Percentiles rank a stretch among this genome's conserved stretches.
These are phyloP conservation scores for Pangasius sanitwongsei DNA, from an alignment of 2,797 vertebrate species.

Conservation along the genomic window DNA sequence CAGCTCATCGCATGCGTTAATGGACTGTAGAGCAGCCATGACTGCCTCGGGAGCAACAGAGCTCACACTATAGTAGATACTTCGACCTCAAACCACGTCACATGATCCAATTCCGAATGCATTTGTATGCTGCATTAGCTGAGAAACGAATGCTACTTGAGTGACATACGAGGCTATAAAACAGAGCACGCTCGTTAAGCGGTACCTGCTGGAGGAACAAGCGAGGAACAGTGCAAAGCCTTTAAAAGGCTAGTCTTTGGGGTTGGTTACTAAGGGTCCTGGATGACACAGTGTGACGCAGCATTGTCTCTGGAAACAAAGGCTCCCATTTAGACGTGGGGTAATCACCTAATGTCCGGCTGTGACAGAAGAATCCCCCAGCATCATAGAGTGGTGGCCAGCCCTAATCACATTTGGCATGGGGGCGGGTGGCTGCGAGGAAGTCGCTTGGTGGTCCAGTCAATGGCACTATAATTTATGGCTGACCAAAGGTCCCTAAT, in stretches of 20 bases:
- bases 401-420: conserved; percentile 63
- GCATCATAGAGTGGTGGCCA: conserved; percentile 68
- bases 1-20: conserved; percentile 18
- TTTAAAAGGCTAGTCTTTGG: conserved; percentile 69
- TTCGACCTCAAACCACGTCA: not conserved
- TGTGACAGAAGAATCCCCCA: conserved; percentile 57
- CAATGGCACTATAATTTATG: conserved; percentile 74
- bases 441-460: conserved; percentile 70
- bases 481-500: conserved; percentile 41
- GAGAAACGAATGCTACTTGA: conserved; percentile 62
- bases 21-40: conserved; percentile 32
- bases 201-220: conserved; percentile 70
- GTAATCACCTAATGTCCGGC: conserved; percentile 72
- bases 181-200: conserved; percentile 69
- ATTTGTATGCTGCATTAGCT: conserved; percentile 41
- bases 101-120: not conserved
- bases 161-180: conserved; percentile 63
- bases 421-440: conserved; percentile 63
- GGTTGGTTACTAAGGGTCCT: conserved; percentile 72
- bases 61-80: not conserved
- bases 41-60: not conserved
- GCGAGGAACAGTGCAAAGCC: conserved; percentile 51
- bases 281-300: conserved; percentile 71
- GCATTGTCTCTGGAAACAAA: conserved; percentile 76
- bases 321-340: conserved; percentile 70